A percentile compares a stretch with the other conserved stretches of the same genome.
Conservation (phyloP, 2,888 invertebrate genomes). For the Cyaniris semiargus region DNA sequence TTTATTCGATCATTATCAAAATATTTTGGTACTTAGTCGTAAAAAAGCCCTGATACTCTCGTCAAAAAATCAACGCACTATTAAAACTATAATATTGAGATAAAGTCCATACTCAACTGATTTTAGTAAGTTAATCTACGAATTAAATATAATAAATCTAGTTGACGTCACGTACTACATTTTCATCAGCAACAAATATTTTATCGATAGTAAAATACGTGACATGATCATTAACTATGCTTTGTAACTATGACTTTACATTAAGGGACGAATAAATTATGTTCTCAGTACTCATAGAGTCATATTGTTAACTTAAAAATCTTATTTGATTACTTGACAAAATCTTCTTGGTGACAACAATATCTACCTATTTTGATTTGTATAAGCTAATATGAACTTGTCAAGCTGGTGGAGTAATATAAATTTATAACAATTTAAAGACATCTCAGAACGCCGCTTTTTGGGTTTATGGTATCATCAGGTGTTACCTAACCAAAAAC, state of each 20-base stretch:
- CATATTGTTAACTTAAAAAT: too few species aligned
- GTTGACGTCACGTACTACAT: background rate
- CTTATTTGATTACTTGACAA: background rate
- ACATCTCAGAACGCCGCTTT: background rate
- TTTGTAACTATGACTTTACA: background rate
- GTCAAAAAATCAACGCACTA: background rate
- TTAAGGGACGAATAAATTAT: background rate
- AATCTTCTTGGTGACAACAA: background rate
- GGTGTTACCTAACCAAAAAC: background rate
- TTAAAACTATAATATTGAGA: background rate
- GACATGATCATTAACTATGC: background rate
- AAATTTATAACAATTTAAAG: background rate
- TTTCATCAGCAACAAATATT: background rate
- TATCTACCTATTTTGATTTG: too few species aligned
- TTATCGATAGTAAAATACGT: slow-evolving; percentile 10
- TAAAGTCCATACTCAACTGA: background rate
- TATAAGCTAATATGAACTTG: too few species aligned
- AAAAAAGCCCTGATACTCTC: too few species aligned
- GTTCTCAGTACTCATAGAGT: background rate
- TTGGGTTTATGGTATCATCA: background rate
- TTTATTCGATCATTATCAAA: too few species aligned
- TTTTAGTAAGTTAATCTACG: background rate
- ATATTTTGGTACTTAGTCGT: too few species aligned
- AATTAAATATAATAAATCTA: background rate
- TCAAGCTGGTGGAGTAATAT: too few species aligned